phyloP scores from a whole-genome alignment of 1,140 invertebrate genomes.

The Platyscapa corneri region DNA sequence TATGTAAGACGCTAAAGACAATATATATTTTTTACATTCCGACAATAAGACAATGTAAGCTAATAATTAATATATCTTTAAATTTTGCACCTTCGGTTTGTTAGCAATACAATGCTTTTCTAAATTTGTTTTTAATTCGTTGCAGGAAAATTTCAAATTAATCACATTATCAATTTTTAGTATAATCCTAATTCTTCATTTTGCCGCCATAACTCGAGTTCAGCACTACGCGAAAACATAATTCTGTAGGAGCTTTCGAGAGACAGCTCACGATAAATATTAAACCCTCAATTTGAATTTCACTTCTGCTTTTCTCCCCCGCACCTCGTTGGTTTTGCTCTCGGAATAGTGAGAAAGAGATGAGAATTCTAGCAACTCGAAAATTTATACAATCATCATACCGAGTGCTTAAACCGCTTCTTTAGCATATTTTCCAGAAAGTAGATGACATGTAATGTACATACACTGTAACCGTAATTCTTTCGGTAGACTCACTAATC shows the following conservation, averaged over 20 bases:
- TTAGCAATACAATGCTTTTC: not conserved
- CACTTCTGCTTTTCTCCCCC: slow-evolving; percentile 34
- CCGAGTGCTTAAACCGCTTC: slow-evolving; percentile 41
- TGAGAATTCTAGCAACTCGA: slow-evolving; percentile 47
- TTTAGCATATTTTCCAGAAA: slow-evolving; percentile 30
- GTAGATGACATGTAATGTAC: not conserved
- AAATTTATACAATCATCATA: slow-evolving; percentile 53
- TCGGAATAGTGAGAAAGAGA: slow-evolving; percentile 27
- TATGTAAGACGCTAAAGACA: no score
- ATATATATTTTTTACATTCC: no score
- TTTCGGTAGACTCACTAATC: slow-evolving; percentile 7
- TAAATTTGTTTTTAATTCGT: not conserved
- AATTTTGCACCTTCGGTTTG: no score
- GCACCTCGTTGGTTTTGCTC: not conserved
- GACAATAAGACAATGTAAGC: no score
- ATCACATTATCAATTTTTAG: slow-evolving; percentile 40
- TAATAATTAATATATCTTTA: no score
- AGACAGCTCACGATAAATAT: slow-evolving; percentile 50
- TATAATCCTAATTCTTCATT: slow-evolving; percentile 48
- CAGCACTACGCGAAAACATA: slow-evolving; percentile 40
- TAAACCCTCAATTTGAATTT: slow-evolving; percentile 53
- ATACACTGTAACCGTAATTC: not conserved
- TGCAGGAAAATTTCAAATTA: slow-evolving; percentile 1
- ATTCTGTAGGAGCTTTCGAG: slow-evolving; percentile 33
- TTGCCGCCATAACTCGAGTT: slow-evolving; percentile 19